phyloP scores from a whole-genome alignment of 2,113 vertebrate species.

The Anseranas semipalmata region DNA sequence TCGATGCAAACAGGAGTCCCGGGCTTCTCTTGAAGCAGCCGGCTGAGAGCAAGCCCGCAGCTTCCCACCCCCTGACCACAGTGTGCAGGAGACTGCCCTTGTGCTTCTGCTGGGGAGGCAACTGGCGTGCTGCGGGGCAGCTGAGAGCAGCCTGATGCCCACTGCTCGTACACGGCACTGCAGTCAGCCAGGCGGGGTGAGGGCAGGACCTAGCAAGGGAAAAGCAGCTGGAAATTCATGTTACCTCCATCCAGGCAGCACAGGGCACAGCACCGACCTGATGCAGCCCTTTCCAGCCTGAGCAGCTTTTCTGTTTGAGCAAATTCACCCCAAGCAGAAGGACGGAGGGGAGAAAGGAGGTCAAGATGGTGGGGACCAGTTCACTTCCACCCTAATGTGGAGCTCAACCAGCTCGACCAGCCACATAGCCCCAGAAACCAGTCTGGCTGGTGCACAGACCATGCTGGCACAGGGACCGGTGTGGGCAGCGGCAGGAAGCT shows the following conservation, averaged over 20 bases:
- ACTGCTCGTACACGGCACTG: too few relatives aligned
- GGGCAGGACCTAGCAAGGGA: not conserved
- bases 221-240: not conserved
- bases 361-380: accelerated
- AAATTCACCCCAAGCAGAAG: not conserved
- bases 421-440: not conserved
- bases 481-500: not conserved
- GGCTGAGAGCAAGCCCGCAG: accelerated
- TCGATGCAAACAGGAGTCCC: accelerated
- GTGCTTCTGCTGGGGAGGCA: not conserved
- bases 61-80: accelerated
- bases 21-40: not conserved
- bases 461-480: accelerated
- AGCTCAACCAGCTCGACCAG: not conserved
- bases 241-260: not conserved
- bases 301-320: not conserved
- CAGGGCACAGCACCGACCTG: accelerated
- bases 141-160: not conserved
- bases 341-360: not conserved
- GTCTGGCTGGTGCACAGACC: not conserved
- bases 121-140: not conserved
- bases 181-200: not conserved
- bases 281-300: not conserved
- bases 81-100: not conserved
- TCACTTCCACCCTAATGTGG: not conserved